Evolutionary conservation across 2,888 invertebrate genomes (phyloP).

Genomic region (Masnerella sp.): DNA sequence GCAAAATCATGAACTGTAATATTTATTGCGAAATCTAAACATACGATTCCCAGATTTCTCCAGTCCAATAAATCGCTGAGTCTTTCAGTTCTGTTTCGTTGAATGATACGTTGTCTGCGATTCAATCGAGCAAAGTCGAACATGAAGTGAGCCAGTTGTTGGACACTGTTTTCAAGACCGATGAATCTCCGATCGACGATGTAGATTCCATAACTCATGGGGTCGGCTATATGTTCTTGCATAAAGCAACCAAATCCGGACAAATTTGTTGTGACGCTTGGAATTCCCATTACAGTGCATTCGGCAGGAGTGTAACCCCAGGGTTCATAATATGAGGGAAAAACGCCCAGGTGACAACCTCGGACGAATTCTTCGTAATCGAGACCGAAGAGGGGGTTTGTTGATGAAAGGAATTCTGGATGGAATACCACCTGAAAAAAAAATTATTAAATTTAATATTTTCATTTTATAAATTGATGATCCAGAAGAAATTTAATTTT

Average conservation of each 20-base stretch:
- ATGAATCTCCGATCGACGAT: constrained; percentile 97
- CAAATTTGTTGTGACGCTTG: constrained; percentile 97
- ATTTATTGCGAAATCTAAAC: constrained; percentile 78
- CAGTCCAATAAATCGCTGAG: constrained; percentile 98
- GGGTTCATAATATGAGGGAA: constrained; percentile 99
- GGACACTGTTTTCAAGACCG: constrained; percentile 92
- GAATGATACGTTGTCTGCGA: constrained; percentile 97
- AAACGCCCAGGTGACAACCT: constrained; percentile 99
- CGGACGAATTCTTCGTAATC: constrained; percentile 99
- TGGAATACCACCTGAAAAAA: constrained; percentile 93
- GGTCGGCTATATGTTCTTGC: constrained; percentile 98
- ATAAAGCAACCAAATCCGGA: constrained; percentile 99
- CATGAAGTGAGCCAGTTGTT: constrained; percentile 94
- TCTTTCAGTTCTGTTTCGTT: constrained; percentile 97
- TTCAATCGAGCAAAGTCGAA: constrained; percentile 94
- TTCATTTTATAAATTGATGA: no score
- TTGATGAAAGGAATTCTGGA: constrained; percentile 98
- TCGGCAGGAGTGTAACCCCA: constrained; percentile 99
- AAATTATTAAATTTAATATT: not conserved
- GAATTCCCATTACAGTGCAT: constrained; percentile 99
- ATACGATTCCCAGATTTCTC: constrained; percentile 97
- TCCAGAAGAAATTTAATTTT: no score
- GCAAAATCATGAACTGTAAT: no score
- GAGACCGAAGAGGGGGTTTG: constrained; percentile 97
- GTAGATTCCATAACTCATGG: constrained; percentile 98